Evolutionary conservation across 2,888 invertebrate genomes (phyloP).

Genomic region (Drosophila meridiana): DNA sequence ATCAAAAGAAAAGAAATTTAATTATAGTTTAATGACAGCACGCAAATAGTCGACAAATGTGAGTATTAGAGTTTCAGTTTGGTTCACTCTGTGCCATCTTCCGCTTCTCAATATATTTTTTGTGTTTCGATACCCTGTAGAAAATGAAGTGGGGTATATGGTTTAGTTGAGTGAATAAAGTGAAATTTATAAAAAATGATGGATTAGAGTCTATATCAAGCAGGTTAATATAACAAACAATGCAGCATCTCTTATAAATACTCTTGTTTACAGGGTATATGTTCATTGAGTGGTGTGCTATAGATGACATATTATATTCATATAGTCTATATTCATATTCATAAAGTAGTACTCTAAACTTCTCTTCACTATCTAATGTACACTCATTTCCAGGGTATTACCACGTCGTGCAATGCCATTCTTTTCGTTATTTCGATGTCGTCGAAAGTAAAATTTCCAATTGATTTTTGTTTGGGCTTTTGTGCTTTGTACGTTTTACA

Average conservation of each 20-base stretch:
- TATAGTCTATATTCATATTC: not conserved
- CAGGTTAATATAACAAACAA: not conserved
- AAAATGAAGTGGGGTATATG: not conserved
- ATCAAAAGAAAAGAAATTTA: slow-evolving; percentile 80
- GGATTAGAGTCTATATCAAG: too few species aligned
- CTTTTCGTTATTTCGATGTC: slow-evolving; percentile 37
- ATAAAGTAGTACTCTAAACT: not conserved
- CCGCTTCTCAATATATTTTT: slow-evolving; percentile 45
- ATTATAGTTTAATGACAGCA: slow-evolving; percentile 76
- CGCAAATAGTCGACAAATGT: slow-evolving; percentile 75
- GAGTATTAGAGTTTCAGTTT: slow-evolving; percentile 46
- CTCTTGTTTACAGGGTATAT: not conserved
- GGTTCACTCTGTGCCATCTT: slow-evolving; percentile 40
- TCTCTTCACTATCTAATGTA: not conserved
- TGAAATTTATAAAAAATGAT: too few species aligned
- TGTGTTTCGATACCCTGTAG: slow-evolving; percentile 4
- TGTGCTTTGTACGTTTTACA: slow-evolving; percentile 63
- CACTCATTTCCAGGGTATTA: slow-evolving; percentile 2
- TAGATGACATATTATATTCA: too few species aligned
- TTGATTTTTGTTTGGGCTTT: slow-evolving; percentile 72
- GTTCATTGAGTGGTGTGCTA: too few species aligned
- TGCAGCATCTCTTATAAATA: too few species aligned
- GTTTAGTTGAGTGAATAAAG: not conserved
- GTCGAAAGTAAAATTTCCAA: slow-evolving; percentile 81
- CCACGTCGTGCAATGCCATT: not conserved